A percentile compares a stretch with the other conserved stretches of the same genome.
Conservation (phyloP, 1,140 invertebrate species). For the Babylonia areolata region DNA sequence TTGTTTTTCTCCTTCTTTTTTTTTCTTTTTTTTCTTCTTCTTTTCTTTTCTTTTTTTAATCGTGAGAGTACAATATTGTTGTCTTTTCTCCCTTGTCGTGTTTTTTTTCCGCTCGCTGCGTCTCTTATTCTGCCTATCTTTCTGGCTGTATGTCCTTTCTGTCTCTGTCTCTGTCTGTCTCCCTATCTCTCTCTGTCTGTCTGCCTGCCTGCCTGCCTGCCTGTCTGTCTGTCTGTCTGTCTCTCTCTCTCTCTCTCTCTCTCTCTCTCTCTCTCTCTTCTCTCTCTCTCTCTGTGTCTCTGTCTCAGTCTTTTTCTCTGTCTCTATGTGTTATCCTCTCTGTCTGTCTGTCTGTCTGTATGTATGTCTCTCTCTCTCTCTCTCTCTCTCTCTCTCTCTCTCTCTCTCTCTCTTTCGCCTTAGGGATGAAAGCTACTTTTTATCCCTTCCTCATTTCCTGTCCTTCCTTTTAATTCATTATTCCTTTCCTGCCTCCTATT, state of each 20-base stretch:
- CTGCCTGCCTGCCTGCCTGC: not conserved
- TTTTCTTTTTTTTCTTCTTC: too few species aligned
- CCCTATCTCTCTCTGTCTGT: not conserved
- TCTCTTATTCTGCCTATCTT: not conserved
- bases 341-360: not conserved
- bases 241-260: constrained; percentile 11
- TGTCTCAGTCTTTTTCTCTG: not conserved
- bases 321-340: not conserved
- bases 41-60: too few species aligned
- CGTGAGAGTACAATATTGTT: too few species aligned
- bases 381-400: not conserved
- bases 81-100: too few species aligned
- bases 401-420: not conserved
- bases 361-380: not conserved
- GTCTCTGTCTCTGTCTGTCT: not conserved
- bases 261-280: constrained; percentile 6
- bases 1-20: too few species aligned
- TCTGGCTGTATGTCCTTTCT: not conserved
- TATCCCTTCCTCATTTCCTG: too few species aligned
- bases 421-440: too few species aligned
- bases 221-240: not conserved
- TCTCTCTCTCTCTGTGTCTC: not conserved
- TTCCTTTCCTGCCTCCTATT: too few species aligned
- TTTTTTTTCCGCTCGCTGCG: too few species aligned
- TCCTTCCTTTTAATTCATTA: too few species aligned